Percentiles rank a stretch among this genome's conserved stretches.
phyloP scores from a whole-genome alignment of 1,140 invertebrate genomes.

The Leucophenga varia region DNA sequence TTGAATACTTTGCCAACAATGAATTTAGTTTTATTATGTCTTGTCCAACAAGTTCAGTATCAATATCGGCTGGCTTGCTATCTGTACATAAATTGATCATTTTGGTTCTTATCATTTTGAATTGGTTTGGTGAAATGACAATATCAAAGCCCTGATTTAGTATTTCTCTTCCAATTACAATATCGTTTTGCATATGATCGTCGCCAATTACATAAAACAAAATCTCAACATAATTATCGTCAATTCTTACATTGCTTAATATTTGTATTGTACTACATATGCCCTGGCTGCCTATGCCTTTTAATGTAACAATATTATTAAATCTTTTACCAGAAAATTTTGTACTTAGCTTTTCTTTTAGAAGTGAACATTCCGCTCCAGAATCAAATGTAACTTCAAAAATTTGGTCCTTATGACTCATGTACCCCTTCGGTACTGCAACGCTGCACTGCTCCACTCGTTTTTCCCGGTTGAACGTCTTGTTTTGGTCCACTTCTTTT shows the following conservation, averaged over 20 bases:
- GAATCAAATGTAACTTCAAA: too few relatives aligned
- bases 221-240: conserved; percentile 8
- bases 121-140: conserved; percentile 16
- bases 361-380: too few relatives aligned
- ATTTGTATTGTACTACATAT: conserved; percentile 16
- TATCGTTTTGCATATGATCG: conserved; percentile 17
- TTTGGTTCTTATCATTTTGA: conserved; percentile 9
- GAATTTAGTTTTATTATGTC: conserved; percentile 14
- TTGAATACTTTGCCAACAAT: conserved; percentile 5
- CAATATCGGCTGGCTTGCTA: conserved; percentile 1
- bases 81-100: conserved; percentile 11
- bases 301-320: too few relatives aligned
- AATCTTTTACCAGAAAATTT: too few relatives aligned
- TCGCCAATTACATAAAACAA: conserved; percentile 16
- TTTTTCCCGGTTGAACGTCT: too few relatives aligned
- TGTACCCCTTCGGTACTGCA: too few relatives aligned
- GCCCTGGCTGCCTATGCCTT: too few relatives aligned
- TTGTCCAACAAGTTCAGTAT: conserved; percentile 5
- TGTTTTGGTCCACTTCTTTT: too few relatives aligned
- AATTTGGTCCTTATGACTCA: too few relatives aligned
- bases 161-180: conserved; percentile 17
- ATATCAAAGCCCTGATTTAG: conserved; percentile 18
- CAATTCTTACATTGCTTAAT: conserved; percentile 9
- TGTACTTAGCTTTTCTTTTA: too few relatives aligned
- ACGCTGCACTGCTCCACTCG: too few relatives aligned